These are phyloP conservation scores for Portevinia maculata DNA, from an alignment of 2,888 invertebrate species.

Conservation along the genomic window DNA sequence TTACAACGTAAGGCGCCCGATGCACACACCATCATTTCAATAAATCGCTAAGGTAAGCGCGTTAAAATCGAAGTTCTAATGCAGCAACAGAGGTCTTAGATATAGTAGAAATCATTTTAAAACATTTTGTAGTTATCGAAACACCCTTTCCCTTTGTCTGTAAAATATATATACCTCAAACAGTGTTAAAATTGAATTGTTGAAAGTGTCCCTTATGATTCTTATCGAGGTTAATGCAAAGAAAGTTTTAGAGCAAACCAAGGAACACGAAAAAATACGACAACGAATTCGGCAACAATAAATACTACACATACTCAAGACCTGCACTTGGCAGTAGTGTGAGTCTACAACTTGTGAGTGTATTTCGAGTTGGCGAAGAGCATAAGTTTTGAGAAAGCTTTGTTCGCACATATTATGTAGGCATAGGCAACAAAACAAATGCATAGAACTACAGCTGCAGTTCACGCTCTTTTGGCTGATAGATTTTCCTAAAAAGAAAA, in stretches of 20 bases:
- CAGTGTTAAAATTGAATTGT: slow-evolving; percentile 34
- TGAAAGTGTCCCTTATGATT: slow-evolving; percentile 41
- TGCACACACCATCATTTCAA: slow-evolving; percentile 49
- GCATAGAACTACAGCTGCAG: background rate
- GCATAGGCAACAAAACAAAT: background rate
- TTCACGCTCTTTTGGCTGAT: slow-evolving; percentile 19
- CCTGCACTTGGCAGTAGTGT: slow-evolving; percentile 50
- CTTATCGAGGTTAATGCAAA: slow-evolving; percentile 24
- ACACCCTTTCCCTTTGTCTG: slow-evolving; percentile 50
- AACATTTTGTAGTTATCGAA: slow-evolving; percentile 10
- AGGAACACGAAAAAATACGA: slow-evolving; percentile 32
- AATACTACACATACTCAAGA: slow-evolving; percentile 63
- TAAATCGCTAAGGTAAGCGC: slow-evolving; percentile 60
- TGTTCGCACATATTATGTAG: slow-evolving; percentile 27
- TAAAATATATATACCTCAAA: no score
- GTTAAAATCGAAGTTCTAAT: slow-evolving; percentile 12
- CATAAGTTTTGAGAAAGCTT: slow-evolving; percentile 30
- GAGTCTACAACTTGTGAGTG: slow-evolving; percentile 39
- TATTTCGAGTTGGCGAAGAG: slow-evolving; percentile 42
- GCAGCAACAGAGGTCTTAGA: slow-evolving; percentile 6
- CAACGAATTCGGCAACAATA: slow-evolving; percentile 62
- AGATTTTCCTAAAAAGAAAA: slow-evolving; percentile 12
- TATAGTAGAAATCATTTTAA: background rate
- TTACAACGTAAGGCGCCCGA: slow-evolving; percentile 43
- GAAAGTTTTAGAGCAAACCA: slow-evolving; percentile 61